phyloP scores from a whole-genome alignment of 2,888 invertebrate species.

The Chymomyza amoena region DNA sequence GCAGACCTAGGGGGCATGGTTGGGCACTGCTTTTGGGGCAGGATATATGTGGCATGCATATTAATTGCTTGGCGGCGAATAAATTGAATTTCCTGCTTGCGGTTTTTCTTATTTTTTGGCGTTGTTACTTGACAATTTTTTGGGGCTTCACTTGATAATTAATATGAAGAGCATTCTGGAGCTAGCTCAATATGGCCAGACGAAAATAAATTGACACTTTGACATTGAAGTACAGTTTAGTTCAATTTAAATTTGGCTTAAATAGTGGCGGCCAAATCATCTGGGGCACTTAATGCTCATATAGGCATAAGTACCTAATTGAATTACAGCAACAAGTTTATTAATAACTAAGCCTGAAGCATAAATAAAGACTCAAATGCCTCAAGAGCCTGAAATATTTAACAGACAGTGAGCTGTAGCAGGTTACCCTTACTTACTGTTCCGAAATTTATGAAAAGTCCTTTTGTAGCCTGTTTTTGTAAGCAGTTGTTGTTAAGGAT shows the following conservation, averaged over 20 bases:
- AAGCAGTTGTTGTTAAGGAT: neutral
- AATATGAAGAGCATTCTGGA: neutral
- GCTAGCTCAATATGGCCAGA: neutral
- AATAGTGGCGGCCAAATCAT: neutral
- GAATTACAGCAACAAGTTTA: slow-evolving; percentile 12
- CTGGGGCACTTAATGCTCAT: slow-evolving; percentile 1
- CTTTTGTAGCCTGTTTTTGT: neutral
- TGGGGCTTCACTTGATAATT: slow-evolving; percentile 14
- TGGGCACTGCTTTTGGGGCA: neutral
- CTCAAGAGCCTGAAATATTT: slow-evolving; percentile 11
- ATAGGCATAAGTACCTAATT: slow-evolving; percentile 8
- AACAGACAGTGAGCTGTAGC: neutral
- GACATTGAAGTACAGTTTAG: neutral
- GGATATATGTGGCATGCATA: neutral
- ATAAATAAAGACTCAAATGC: slow-evolving; percentile 1
- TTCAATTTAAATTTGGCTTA: slow-evolving; percentile 1
- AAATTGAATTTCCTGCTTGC: slow-evolving; percentile 25
- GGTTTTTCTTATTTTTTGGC: neutral
- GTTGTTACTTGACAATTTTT: slow-evolving; percentile 2
- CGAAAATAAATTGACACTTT: slow-evolving; percentile 5
- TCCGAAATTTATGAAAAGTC: neutral
- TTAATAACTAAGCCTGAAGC: slow-evolving; percentile 16
- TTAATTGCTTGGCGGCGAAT: slow-evolving; percentile 1
- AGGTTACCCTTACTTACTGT: neutral
- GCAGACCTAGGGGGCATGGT: neutral